Evolutionary conservation across 2,113 vertebrate genomes (phyloP).

Genomic region (Chaetodon auriga): DNA sequence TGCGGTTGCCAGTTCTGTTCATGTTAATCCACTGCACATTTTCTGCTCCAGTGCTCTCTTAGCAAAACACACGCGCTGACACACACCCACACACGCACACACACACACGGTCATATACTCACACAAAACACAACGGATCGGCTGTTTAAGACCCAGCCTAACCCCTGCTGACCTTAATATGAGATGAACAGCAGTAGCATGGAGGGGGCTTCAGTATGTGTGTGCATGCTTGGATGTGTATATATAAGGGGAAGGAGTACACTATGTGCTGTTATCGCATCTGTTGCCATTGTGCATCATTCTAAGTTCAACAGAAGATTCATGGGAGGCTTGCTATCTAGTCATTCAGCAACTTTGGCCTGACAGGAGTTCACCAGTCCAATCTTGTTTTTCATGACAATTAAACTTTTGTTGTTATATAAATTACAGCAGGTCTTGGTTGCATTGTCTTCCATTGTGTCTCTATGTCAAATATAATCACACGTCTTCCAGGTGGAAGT

Average conservation of each 20-base stretch:
- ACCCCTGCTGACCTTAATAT: constrained; percentile 74
- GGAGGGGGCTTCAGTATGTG: constrained; percentile 25
- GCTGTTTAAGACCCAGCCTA: constrained; percentile 51
- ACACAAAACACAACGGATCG: constrained; percentile 44
- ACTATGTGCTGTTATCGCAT: constrained; percentile 43
- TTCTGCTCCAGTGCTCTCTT: constrained; percentile 62
- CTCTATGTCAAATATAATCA: constrained; percentile 12
- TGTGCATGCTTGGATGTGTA: neutral
- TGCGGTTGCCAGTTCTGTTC: constrained; percentile 54
- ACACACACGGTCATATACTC: constrained; percentile 27
- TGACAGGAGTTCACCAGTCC: neutral
- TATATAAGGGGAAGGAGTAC: neutral
- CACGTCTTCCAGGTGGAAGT: neutral
- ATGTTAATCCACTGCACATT: constrained; percentile 84
- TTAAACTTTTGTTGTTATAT: neutral
- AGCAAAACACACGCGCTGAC: constrained; percentile 47
- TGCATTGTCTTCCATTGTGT: neutral
- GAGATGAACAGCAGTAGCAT: constrained; percentile 55
- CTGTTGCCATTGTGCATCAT: constrained; percentile 47
- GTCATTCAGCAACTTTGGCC: neutral
- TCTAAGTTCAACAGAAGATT: constrained; percentile 4
- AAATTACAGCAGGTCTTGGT: constrained; percentile 25
- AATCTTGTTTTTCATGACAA: constrained; percentile 4
- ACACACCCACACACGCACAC: constrained; percentile 37
- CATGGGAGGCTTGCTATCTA: neutral